Percentiles rank a stretch among this genome's conserved stretches.
phyloP scores from a whole-genome alignment of 2,113 vertebrate species.

The Arizona elegans region DNA sequence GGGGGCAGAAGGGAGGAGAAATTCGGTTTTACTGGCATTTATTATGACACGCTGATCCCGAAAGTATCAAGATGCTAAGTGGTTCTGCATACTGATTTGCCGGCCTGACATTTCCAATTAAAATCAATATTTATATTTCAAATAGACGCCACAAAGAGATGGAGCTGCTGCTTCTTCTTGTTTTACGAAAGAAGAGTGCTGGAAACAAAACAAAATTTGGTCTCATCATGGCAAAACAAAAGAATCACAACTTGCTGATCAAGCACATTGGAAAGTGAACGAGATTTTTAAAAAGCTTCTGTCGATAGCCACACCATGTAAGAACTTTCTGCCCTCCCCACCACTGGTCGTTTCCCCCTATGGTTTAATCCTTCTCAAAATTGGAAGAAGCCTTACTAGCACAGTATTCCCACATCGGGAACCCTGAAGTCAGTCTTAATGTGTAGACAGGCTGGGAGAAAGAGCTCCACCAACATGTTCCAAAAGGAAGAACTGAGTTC shows the following conservation, averaged over 20 bases:
- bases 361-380: neutral
- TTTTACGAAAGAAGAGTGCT: neutral
- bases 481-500: neutral
- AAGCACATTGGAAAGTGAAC: neutral
- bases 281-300: neutral
- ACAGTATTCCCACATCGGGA: neutral
- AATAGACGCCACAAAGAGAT: neutral
- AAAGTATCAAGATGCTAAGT: neutral
- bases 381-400: neutral
- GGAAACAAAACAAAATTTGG: neutral
- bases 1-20: neutral
- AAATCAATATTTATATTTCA: neutral
- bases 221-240: neutral
- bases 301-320: too few relatives aligned
- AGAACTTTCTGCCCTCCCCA: neutral
- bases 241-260: neutral
- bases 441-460: neutral
- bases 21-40: conserved; percentile 8
- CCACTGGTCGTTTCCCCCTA: too few relatives aligned
- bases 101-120: neutral
- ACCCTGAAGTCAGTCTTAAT: neutral
- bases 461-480: neutral
- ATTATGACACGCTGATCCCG: neutral
- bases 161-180: neutral
- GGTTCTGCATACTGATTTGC: neutral